Base-by-base conservation (phyloP, 2,888 invertebrate genomes). In the Metellina segmentata region DNA sequence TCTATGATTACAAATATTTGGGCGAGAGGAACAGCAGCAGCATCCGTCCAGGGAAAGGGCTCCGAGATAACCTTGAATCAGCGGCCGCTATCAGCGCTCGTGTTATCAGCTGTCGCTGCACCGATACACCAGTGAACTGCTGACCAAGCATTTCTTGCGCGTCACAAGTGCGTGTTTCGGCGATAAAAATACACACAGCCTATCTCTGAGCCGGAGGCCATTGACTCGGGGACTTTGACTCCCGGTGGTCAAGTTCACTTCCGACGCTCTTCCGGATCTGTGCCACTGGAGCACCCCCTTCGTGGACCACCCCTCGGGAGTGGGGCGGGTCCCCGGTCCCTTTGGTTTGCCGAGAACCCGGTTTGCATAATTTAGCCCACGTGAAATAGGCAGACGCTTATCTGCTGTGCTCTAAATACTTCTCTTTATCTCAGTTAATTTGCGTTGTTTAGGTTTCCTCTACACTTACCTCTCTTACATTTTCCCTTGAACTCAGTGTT, bases 111-210 rank as follows among this genome's bases (percentile, higher is more conserved):
- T 88, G 81, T 75, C 74, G 72, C 81, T 69, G 79, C 86, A 70
- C 78, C 81, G 82, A 89, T 89, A 82, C 82, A 89, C 82, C 34
- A 34, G 34, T 89, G 77, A 82, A 89, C 82, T 52, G 89, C 85
- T 90, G 83, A 90, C 89, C 89, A 85, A 51, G 83, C 89, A 81
- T 16, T 70, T 78, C 11, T 69, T 5, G 11, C 16, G 13, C 69
- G 11, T 16, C 16, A 69, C 69, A 11, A 69, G 11, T 19, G 72
- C 34, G n/a, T 16, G n/a, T 19, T 11, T 72, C 34, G 20, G 72
- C 16, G 34, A 72, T 72, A 19, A 72, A 72, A 72, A 72, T 20
- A 72, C n/a, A 72, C 19, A 72, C 34, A 11, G 11, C 34, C 34
- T 19, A 19, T 69, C 69, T 16, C 1, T 16, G 1, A 69, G 16